phyloP scores from a whole-genome alignment of 2,113 vertebrate genomes.

The Brachyhypopomus occidentalis region DNA sequence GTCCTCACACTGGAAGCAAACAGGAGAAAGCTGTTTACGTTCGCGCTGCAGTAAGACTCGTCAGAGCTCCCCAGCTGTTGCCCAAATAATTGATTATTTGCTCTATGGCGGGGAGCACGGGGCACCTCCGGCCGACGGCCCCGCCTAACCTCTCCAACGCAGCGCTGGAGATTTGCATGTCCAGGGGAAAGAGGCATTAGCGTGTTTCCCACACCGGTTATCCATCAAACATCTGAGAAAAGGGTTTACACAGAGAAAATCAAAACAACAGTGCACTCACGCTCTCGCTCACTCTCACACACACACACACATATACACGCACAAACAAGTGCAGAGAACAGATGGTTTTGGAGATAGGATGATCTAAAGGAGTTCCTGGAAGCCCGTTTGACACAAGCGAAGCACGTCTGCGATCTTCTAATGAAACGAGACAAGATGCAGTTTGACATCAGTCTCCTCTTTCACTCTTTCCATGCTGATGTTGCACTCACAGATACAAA shows the following conservation, averaged over 20 bases:
- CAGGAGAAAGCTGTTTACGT: neutral
- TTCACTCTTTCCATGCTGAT: conserved; percentile 52
- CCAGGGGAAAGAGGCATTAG: conserved; percentile 41
- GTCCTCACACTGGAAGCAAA: neutral
- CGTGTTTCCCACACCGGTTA: conserved; percentile 60
- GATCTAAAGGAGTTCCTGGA: conserved; percentile 66
- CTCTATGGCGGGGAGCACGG: neutral
- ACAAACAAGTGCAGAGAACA: conserved; percentile 45
- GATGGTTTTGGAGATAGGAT: conserved; percentile 63
- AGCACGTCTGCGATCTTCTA: conserved; percentile 63
- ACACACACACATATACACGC: conserved; percentile 25
- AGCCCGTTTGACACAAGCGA: conserved; percentile 58
- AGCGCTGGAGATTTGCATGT: conserved; percentile 27
- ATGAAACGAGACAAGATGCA: conserved; percentile 67
- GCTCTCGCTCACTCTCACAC: conserved; percentile 29
- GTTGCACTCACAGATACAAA: neutral
- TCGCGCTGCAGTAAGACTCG: neutral
- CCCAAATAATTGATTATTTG: conserved; percentile 25
- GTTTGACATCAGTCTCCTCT: conserved; percentile 54
- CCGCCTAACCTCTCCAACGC: conserved; percentile 5
- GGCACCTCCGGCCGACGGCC: neutral
- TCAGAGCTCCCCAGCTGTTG: conserved; percentile 2
- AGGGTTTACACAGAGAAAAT: conserved; percentile 46
- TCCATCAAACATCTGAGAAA: conserved; percentile 62
- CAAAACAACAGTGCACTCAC: conserved; percentile 50